These are phyloP conservation scores for Cichlasoma orientale DNA, from an alignment of 2,797 vertebrate species.

Conservation along the genomic window DNA sequence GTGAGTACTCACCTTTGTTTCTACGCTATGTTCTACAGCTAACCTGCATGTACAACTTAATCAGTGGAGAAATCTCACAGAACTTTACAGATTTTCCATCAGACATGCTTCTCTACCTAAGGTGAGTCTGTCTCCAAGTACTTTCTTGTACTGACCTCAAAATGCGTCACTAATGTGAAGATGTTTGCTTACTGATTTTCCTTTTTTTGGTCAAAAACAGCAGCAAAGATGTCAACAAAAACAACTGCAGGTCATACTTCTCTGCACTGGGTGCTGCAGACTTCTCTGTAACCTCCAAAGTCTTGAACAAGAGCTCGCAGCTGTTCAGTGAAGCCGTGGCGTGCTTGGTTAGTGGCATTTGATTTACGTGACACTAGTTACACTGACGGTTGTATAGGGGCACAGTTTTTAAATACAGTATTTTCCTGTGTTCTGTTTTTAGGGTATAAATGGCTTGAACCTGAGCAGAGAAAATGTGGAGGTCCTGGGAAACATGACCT, in stretches of 20 bases:
- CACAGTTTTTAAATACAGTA: neutral
- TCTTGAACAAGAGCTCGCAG: conserved; percentile 50
- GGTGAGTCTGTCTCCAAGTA: conserved; percentile 45
- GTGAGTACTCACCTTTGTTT: neutral
- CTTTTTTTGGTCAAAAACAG: conserved; percentile 33
- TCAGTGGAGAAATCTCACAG: conserved; percentile 38
- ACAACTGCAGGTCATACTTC: conserved; percentile 71
- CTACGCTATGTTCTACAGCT: conserved; percentile 50
- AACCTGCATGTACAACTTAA: conserved; percentile 74
- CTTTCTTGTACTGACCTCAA: neutral
- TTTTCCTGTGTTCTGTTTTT: conserved; percentile 8
- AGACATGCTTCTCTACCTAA: conserved; percentile 75
- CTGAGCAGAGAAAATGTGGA: conserved; percentile 62
- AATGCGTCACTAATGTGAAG: neutral
- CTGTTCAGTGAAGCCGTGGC: conserved; percentile 57
- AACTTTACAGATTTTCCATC: conserved; percentile 69
- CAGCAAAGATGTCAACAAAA: conserved; percentile 43
- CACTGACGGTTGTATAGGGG: neutral
- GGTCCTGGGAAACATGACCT: conserved; percentile 73
- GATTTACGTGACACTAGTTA: neutral
- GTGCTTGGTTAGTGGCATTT: conserved; percentile 70
- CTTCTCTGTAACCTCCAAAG: conserved; percentile 61
- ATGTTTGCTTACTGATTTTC: neutral
- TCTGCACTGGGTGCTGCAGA: conserved; percentile 65
- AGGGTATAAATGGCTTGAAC: conserved; percentile 59